A percentile compares a stretch with the other conserved stretches of the same genome.
Conservation (phyloP, 2,888 invertebrate species). For the Drosophila paracracens region DNA sequence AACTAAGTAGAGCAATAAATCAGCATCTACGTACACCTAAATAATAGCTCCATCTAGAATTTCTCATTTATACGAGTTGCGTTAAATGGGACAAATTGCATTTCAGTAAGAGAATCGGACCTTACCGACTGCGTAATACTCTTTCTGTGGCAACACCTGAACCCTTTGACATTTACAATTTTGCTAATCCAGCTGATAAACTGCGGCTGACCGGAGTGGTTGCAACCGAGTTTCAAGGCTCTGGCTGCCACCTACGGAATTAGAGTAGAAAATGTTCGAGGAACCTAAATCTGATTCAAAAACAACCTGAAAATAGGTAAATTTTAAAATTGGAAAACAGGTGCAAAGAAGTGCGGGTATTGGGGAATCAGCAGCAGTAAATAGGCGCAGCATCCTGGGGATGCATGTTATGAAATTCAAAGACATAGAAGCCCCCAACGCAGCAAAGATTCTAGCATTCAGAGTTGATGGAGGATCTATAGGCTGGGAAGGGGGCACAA, state of each 20-base stretch:
- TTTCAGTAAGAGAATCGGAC: neutral
- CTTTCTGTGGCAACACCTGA: neutral
- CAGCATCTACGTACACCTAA: constrained; percentile 45
- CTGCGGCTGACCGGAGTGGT: neutral
- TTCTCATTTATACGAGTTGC: neutral
- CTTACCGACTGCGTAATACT: neutral
- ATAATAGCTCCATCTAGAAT: constrained; percentile 15
- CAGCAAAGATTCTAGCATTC: too few species aligned
- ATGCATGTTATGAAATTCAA: too few species aligned
- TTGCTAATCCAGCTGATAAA: neutral
- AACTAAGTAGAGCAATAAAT: constrained; percentile 58
- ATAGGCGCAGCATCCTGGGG: too few species aligned
- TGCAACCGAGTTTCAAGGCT: neutral
- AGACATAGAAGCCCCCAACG: too few species aligned
- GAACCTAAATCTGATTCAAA: too few species aligned
- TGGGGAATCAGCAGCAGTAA: too few species aligned
- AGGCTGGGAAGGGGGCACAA: too few species aligned
- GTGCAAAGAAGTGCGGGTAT: neutral
- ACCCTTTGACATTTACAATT: neutral
- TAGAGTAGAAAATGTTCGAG: too few species aligned
- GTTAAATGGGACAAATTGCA: neutral
- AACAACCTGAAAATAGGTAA: too few species aligned
- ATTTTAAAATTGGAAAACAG: neutral
- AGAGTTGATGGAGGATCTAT: too few species aligned
- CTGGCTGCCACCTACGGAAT: too few species aligned